A percentile compares a stretch with the other conserved stretches of the same genome.
These are phyloP conservation scores for Litocranius walleri DNA, from an alignment of 2,113 vertebrate genomes.

Conservation along the genomic window DNA sequence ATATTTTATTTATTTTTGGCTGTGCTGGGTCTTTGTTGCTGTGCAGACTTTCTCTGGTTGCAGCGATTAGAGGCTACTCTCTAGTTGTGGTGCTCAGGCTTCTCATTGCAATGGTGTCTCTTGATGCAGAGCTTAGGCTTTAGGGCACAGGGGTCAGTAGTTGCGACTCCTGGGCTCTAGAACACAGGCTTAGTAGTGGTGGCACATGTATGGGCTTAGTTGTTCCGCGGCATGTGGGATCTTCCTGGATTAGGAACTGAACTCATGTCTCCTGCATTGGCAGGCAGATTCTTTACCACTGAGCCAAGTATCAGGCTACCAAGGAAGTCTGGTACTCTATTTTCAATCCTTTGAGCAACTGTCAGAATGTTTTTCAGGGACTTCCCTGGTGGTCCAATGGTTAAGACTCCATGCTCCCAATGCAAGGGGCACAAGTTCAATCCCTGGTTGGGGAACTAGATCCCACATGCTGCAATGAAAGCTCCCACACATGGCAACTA, in stretches of 20 bases:
- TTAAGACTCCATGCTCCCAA: background rate
- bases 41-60: background rate
- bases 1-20: background rate
- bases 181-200: background rate
- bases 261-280: background rate
- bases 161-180: background rate
- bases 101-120: background rate
- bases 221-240: rapidly evolving
- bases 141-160: background rate
- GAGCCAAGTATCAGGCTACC: background rate
- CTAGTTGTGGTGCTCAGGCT: background rate
- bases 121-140: background rate
- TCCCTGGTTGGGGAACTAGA: background rate
- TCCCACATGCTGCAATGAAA: background rate
- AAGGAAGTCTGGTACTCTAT: background rate
- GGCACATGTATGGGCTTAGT: background rate
- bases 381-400: background rate
- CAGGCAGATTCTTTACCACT: background rate
- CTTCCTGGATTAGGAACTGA: background rate
- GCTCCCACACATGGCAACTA: background rate
- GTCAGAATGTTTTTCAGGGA: background rate
- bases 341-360: background rate
- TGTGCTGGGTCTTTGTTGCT: background rate
- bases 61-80: background rate
- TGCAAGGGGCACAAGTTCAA: background rate